Conservation (phyloP, 2,797 vertebrate species). For the Synanceia verrucosa region DNA sequence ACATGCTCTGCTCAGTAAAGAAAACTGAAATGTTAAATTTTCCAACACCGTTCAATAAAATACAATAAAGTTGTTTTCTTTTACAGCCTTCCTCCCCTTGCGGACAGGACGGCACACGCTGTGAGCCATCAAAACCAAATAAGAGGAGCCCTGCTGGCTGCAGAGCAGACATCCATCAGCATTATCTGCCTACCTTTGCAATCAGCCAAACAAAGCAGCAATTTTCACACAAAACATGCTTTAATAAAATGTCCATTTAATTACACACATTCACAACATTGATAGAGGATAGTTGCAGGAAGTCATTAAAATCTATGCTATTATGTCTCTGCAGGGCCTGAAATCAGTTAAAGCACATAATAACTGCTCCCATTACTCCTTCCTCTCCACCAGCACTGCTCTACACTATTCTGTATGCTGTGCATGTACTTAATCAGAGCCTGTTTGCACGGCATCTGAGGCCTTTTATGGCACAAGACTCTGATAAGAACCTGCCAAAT, state of each 20-base stretch:
- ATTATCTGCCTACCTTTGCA: slow-evolving; percentile 2
- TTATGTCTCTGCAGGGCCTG: slow-evolving; percentile 16
- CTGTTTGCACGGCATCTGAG: slow-evolving; percentile 30
- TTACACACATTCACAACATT: neutral
- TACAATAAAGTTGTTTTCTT: neutral
- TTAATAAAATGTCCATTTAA: neutral
- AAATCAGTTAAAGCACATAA: slow-evolving; percentile 11
- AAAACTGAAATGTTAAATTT: neutral
- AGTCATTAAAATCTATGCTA: slow-evolving; percentile 14
- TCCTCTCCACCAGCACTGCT: slow-evolving; percentile 8
- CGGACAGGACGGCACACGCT: slow-evolving; percentile 2
- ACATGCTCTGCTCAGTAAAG: neutral
- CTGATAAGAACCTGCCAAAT: slow-evolving; percentile 37
- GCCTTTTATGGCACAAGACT: slow-evolving; percentile 30
- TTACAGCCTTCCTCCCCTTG: neutral
- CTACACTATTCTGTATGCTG: neutral
- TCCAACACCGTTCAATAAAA: neutral
- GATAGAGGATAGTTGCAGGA: neutral
- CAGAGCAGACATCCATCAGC: neutral
- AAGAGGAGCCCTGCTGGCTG: slow-evolving; percentile 5
- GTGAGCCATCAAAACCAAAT: slow-evolving; percentile 19
- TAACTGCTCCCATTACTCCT: slow-evolving; percentile 14
- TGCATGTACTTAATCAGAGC: slow-evolving; percentile 34
- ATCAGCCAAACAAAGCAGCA: slow-evolving; percentile 7
- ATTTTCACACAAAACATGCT: neutral